phyloP scores from a whole-genome alignment of 2,888 invertebrate genomes.

The Pristionchus maxplancki region DNA sequence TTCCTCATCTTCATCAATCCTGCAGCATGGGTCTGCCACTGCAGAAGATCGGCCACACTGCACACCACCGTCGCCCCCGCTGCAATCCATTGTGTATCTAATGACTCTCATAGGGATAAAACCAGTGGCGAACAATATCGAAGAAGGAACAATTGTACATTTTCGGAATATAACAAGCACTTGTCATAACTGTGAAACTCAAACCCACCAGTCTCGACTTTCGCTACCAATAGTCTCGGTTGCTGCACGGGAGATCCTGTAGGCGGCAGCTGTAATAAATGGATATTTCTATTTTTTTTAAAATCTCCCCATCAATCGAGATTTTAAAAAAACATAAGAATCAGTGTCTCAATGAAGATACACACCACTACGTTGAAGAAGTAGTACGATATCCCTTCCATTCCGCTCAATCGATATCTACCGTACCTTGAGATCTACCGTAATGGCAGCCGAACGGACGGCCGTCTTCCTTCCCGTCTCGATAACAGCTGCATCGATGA shows the following conservation, averaged over 20 bases:
- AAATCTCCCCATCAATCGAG: no score
- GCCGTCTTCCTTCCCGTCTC: constrained; percentile 24
- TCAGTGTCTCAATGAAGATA: no score
- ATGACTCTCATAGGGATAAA: no score
- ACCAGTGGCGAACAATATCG: no score
- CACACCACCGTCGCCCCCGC: constrained; percentile 7
- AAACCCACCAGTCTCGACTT: not conserved
- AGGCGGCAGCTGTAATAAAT: not conserved
- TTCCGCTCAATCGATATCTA: not conserved
- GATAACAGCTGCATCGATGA: not conserved
- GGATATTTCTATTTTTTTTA: no score
- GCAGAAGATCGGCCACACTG: constrained; percentile 41
- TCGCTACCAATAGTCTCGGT: not conserved
- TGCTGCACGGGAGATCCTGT: not conserved
- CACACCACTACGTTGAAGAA: no score
- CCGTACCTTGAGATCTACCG: constrained; percentile 22
- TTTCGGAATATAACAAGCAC: no score
- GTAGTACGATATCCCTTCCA: no score
- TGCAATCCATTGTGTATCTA: no score
- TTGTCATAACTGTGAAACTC: not conserved
- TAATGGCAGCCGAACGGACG: constrained; percentile 19
- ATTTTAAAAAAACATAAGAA: no score
- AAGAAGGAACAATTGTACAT: no score
- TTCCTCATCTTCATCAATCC: not conserved
- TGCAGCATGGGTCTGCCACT: constrained; percentile 1